Conservation (phyloP, 1,140 invertebrate species). For the Ruditapes philippinarum region DNA sequence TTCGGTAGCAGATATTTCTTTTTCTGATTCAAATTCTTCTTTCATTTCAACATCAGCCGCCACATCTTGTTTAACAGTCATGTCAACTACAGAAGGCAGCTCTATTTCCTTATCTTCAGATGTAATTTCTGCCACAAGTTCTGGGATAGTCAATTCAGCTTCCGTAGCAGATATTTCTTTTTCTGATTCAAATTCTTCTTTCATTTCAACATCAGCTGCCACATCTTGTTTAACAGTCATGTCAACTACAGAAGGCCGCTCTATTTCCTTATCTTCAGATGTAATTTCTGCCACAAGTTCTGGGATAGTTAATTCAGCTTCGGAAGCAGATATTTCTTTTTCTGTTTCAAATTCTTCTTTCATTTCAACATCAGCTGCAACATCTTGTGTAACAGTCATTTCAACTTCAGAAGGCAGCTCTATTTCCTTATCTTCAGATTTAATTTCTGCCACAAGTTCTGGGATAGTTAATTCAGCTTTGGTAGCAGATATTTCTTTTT, state of each 20-base stretch:
- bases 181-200: conserved; percentile 26
- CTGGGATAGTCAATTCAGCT: conserved; percentile 22
- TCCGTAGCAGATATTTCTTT: not conserved
- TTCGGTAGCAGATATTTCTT: not conserved
- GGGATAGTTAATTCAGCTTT: not conserved
- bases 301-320: conserved; percentile 1
- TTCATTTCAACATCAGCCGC: conserved; percentile 25
- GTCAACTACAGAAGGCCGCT: not conserved
- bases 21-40: conserved; percentile 1
- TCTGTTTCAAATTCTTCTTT: not conserved
- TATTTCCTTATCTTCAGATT: not conserved
- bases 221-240: not conserved
- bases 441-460: conserved; percentile 22
- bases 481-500: not conserved
- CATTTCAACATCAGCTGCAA: conserved; percentile 8
- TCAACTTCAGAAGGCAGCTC: conserved; percentile 24
- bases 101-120: conserved; percentile 34
- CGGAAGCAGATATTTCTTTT: not conserved
- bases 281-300: conserved; percentile 38
- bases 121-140: not conserved
- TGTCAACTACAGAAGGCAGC: conserved; percentile 9
- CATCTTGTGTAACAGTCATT: not conserved
- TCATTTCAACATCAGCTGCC: conserved; percentile 61
- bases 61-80: not conserved
- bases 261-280: conserved; percentile 43